Base-by-base conservation (phyloP, 1,140 invertebrate genomes). In the Pseudomyrmex cubaensis region DNA sequence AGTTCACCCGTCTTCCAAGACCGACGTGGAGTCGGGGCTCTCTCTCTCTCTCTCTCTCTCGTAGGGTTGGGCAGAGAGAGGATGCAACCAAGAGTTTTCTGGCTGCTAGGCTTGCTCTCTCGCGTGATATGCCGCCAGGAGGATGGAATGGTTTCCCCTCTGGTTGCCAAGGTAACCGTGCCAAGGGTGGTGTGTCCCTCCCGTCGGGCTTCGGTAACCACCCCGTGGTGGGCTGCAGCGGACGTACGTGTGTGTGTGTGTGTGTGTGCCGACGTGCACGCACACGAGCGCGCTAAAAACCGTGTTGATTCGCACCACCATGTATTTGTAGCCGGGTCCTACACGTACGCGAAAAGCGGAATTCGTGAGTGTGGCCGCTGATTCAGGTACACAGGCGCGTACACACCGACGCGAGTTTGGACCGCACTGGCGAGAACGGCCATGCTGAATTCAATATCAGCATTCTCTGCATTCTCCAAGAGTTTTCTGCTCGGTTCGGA, bases 391-490 rank as follows among this genome's bases (percentile, higher is more conserved):
- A 44, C 35, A 35, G 35, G 35, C 35, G 35, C 62, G 67, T 66
- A 35, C 50, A 52, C 74, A 76, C 59, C 35, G 44, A 57, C 67
- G 54, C 76, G 87, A 78, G 86, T 85, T 52, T 63, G 87, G 72
- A 90, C 86, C 87, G 85, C 82, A 77, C 85, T 84, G 86, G 88
- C 87, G 84, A 72, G 91, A 90, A 92, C 93, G 91, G 94, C 93
- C 93, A 94, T 94, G 93, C 93, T 94, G 94, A 94, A 94, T 94
- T 94, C 93, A 94, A 94, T 94, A 94, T 94, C 92, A 92, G 91
- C 93, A 92, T 94, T 93, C 92, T 85, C 86, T 44, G 90, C 92
- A 93, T 94, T 94, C 93, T 64, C 92, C 80, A 85, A 76, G 87
- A 86, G 90, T 89, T 91, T 93, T 91, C 90, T 89, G 64, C 89